Percentiles rank a stretch among this genome's conserved stretches.
Evolutionary conservation across 1,140 invertebrate genomes (phyloP).

Genomic region (Zaprionus camerounensis): DNA sequence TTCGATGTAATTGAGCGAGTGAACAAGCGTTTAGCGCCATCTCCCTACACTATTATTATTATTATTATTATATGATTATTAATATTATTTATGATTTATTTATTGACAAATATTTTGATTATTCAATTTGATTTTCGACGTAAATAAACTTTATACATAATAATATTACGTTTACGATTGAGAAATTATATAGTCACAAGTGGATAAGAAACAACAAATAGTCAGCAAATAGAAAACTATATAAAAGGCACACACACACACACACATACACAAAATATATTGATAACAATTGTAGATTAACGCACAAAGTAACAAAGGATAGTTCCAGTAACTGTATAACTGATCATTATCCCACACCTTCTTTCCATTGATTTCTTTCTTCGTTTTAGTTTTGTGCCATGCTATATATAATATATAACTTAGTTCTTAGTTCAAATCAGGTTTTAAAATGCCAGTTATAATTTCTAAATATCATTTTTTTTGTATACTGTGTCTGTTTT

Average conservation of each 20-base stretch:
- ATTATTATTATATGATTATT: background rate
- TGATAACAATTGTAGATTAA: constrained; percentile 47
- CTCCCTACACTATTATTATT: constrained; percentile 45
- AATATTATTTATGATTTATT: constrained; percentile 44
- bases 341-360: background rate
- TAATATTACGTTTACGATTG: constrained; percentile 7
- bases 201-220: constrained; percentile 22
- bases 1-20: constrained; percentile 35
- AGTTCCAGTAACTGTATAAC: constrained; percentile 26
- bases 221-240: constrained; percentile 38
- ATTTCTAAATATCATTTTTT: constrained; percentile 41
- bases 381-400: constrained; percentile 50
- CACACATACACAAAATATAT: background rate
- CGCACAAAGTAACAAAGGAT: constrained; percentile 57
- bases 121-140: constrained; percentile 14
- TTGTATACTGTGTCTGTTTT: constrained; percentile 16
- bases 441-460: constrained; percentile 37
- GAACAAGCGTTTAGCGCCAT: constrained; percentile 46
- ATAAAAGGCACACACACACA: constrained; percentile 43
- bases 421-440: constrained; percentile 41
- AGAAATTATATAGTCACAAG: constrained; percentile 33
- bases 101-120: constrained; percentile 26
- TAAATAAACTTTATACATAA: constrained; percentile 10
- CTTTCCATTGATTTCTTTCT: background rate
- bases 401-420: constrained; percentile 6